Base-by-base conservation (phyloP, 2,113 vertebrate genomes). In the Perca fluviatilis region DNA sequence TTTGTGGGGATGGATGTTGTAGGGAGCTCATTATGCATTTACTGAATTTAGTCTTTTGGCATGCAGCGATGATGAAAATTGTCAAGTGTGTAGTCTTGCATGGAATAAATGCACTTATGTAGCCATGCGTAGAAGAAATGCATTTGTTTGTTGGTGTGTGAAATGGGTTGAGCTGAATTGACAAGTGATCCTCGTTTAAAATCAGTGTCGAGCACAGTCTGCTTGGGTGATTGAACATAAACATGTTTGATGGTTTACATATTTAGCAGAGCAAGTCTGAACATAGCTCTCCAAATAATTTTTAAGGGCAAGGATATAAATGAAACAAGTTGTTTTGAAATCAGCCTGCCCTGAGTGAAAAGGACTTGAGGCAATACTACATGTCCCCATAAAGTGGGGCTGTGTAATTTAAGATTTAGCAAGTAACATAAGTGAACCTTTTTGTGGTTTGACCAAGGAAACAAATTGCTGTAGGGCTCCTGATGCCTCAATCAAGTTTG, bases 161-260 rank as follows among this genome's bases (percentile, higher is more conserved):
- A 90, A 86, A 86, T 79, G 63, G 87, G 30, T 51, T 74, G 68
- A 50, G 33, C 30, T 50, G 56, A 82, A 72, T 66, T 77, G 77
- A 77, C 75, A 64, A 86, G 77, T 88, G 77, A 74, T 74, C 49
- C 47, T 77, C 2, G 33, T 75, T 78, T 79, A 57, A 73, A 86
- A 69, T 79, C 30, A 0, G 62, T 81, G 82, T 81, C 23, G 23
- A 30, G 46, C 69, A 46, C 74, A 72, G 77, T 33, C 68, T 77
- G 61, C 74, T 73, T 36, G 30, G 46, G 36, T 79, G 79, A 75
- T 72, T 72, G 69, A 75, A 75, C 70, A 78, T 68, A 62, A 86
- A 80, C 56, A 60, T 74, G 1, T 80, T 63, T 74, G 64, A 77
- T 82, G 21, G 25, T 68, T 70, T 84, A 43, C 71, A 77, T 88